These are phyloP conservation scores for Melinaea marsaeus DNA, from an alignment of 2,888 invertebrate species.

Conservation along the genomic window DNA sequence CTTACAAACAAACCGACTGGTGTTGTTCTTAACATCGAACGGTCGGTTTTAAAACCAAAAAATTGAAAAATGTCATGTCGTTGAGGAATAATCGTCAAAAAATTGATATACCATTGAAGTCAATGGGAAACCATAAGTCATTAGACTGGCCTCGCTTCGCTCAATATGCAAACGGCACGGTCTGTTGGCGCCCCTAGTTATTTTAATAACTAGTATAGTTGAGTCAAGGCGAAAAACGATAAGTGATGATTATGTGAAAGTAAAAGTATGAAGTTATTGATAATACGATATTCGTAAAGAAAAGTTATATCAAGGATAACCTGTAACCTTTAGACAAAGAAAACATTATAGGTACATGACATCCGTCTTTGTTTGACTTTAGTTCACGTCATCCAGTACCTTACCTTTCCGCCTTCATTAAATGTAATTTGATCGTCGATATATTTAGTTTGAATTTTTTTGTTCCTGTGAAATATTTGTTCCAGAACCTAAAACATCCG, in stretches of 20 bases:
- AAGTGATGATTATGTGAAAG: background rate
- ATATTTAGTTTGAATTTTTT: background rate
- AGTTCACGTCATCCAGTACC: too few species aligned
- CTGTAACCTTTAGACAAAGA: background rate
- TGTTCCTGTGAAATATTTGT: slow-evolving; percentile 33
- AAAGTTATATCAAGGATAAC: background rate
- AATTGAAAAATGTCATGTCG: too few species aligned
- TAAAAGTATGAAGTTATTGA: background rate
- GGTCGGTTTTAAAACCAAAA: too few species aligned
- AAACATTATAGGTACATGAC: slow-evolving; percentile 9
- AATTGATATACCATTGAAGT: too few species aligned
- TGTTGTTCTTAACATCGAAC: too few species aligned
- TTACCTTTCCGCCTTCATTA: too few species aligned
- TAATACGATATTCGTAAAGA: background rate
- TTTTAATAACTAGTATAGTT: background rate
- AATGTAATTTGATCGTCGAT: background rate
- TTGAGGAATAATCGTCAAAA: too few species aligned
- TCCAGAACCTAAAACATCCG: slow-evolving; percentile 97
- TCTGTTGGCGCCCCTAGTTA: background rate
- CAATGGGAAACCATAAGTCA: too few species aligned
- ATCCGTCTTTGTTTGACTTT: too few species aligned
- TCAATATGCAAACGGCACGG: too few species aligned
- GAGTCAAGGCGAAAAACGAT: background rate
- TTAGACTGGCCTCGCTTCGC: too few species aligned
- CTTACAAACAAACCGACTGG: too few species aligned